Percentiles rank a stretch among this genome's conserved stretches.
Conservation (phyloP, 2,888 invertebrate species). For the Coelinius sp. region DNA sequence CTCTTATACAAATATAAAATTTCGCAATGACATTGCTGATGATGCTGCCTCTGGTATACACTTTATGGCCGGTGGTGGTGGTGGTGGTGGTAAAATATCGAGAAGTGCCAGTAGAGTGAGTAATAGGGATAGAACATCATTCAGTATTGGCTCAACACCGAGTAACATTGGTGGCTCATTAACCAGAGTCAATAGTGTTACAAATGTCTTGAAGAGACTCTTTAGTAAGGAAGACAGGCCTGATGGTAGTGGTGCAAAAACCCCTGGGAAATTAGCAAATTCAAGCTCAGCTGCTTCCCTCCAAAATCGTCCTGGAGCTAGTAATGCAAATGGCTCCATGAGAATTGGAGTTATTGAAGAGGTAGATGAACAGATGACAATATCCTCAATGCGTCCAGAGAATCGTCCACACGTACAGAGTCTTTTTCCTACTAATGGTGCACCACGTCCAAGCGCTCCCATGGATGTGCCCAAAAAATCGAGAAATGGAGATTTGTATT, state of each 20-base stretch:
- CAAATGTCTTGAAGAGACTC: conserved; percentile 82
- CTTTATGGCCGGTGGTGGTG: conserved; percentile 74
- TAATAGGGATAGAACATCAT: conserved; percentile 61
- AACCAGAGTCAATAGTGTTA: conserved; percentile 82
- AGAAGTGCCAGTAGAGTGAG: conserved; percentile 67
- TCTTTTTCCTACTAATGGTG: conserved; percentile 70
- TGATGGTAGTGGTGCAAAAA: conserved; percentile 70
- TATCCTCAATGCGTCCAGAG: conserved; percentile 80
- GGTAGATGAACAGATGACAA: conserved; percentile 84
- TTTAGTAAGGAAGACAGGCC: conserved; percentile 82
- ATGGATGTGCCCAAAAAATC: conserved; percentile 75
- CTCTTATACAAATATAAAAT: conserved; percentile 58
- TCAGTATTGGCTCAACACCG: conserved; percentile 62
- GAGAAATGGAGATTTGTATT: conserved; percentile 56
- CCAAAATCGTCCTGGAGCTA: conserved; percentile 52
- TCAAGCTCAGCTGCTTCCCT: conserved; percentile 63
- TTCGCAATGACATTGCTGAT: conserved; percentile 70
- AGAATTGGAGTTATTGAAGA: conserved; percentile 70
- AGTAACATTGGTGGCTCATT: conserved; percentile 74
- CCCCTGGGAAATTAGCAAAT: conserved; percentile 71
- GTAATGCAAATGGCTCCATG: conserved; percentile 60
- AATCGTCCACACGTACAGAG: conserved; percentile 65
- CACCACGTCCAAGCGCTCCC: conserved; percentile 76
- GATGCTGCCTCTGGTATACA: conserved; percentile 83
- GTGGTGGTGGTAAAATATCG: conserved; percentile 65